A percentile compares a stretch with the other conserved stretches of the same genome.
These are phyloP conservation scores for Cavia porcellus DNA, from an alignment of 2,113 vertebrate genomes.

Conservation along the genomic window DNA sequence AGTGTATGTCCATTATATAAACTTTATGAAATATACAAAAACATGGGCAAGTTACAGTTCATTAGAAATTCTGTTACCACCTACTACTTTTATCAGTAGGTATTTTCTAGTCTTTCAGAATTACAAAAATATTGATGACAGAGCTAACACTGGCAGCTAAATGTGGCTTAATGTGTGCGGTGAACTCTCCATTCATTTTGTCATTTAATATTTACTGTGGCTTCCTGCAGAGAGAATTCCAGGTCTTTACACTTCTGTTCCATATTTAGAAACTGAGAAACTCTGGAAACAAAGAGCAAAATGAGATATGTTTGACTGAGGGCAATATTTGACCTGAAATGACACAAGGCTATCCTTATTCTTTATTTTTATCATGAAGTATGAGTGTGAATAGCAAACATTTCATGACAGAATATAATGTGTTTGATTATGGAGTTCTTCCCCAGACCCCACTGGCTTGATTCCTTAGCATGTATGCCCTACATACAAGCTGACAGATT, in stretches of 20 bases:
- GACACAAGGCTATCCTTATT: background rate
- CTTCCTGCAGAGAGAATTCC: background rate
- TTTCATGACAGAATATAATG: background rate
- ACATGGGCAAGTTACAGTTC: background rate
- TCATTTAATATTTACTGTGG: background rate
- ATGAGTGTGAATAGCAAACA: background rate
- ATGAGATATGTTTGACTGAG: background rate
- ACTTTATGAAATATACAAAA: conserved; percentile 29
- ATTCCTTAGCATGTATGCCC: background rate
- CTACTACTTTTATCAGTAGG: background rate
- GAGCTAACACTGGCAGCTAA: background rate
- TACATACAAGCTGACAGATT: background rate
- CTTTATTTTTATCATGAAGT: background rate
- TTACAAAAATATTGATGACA: background rate
- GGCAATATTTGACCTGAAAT: background rate
- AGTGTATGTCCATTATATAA: background rate
- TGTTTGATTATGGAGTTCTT: background rate
- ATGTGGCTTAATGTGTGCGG: background rate
- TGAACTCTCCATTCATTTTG: background rate
- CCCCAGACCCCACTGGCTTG: background rate
- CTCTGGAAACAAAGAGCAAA: conserved; percentile 23
- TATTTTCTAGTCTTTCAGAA: conserved; percentile 18
- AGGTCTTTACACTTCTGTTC: background rate
- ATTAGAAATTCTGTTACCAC: background rate
- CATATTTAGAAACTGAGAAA: background rate